Evolutionary conservation across 1,140 invertebrate species (phyloP), one percentile per base, ranked within the genome.

Genomic region (Dryas iulia): DNA sequence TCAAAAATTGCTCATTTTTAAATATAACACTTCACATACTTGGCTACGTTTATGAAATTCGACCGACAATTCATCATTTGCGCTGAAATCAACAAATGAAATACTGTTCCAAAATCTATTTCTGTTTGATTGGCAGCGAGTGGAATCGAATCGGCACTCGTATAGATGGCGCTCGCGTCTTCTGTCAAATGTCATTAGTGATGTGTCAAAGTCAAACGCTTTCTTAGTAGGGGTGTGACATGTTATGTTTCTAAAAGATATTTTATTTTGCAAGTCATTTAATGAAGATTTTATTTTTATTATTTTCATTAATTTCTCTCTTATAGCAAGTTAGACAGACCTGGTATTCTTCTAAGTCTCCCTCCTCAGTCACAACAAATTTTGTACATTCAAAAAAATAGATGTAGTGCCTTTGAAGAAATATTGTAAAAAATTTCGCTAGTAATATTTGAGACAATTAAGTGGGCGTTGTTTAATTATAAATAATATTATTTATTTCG

Each of bases 121-220:
- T 77, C 72, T 52, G 66, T 66, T 77, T 83, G 81, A 85, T 79
- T 85, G 83, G 79, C 81, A 71, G 66, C 26, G 59, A 67, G 71
- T 71, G 67, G 72, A 85, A 85, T 83, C 79, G 76, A 83, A 81
- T 85, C 79, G 79, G 82, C 83, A 73, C 75, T 59, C 53, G 65
- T 66, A 73, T 78, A 82, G 78, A 81, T 80, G 77, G 76, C 80
- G 80, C 74, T 75, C 66, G 62, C 53, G 72, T 71, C 73, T 70
- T 63, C 68, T 74, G 78, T 79, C 82, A 72, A 75, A 65, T 74
- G 74, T 87, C 85, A 86, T 86, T 88, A 86, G 81, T 79, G 76
- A 75, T 72, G 69, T 85, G 86, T 88, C 86, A 84, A 82, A 84
- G 79, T 84, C 79, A 82, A 79, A 73, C 56, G 70, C 71, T 65